Evolutionary conservation across 1,140 invertebrate genomes (phyloP).

Genomic region (Tigriopus japonicus): DNA sequence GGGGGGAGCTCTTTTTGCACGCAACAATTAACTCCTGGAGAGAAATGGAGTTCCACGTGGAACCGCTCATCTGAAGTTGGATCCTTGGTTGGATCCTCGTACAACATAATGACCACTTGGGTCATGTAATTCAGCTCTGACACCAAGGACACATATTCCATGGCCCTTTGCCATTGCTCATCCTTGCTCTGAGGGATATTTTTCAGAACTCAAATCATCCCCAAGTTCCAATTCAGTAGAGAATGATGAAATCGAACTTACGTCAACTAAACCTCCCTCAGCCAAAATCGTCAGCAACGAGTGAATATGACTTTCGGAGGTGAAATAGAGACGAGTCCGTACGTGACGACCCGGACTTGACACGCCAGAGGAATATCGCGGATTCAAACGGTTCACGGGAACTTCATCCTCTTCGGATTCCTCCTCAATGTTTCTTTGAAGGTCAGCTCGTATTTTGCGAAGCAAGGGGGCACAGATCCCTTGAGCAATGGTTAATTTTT

Average conservation of each 20-base stretch:
- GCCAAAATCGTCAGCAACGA: constrained; percentile 86
- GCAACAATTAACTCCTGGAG: constrained; percentile 87
- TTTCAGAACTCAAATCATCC: neutral
- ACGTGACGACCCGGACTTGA: constrained; percentile 94
- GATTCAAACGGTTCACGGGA: constrained; percentile 51
- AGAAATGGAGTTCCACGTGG: constrained; percentile 93
- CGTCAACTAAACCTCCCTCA: constrained; percentile 77
- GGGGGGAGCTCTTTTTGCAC: constrained; percentile 82
- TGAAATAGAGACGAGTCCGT: constrained; percentile 90
- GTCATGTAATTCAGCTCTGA: constrained; percentile 99
- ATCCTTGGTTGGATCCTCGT: constrained; percentile 94
- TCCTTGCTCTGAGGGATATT: constrained; percentile 49
- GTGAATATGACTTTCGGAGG: constrained; percentile 97
- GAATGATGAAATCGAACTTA: too few species aligned
- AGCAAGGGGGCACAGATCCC: constrained; percentile 91
- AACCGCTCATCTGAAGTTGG: constrained; percentile 60
- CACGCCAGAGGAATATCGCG: constrained; percentile 87
- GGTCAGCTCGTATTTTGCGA: constrained; percentile 85
- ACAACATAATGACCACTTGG: constrained; percentile 83
- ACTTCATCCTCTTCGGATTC: constrained; percentile 68
- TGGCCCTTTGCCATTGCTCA: constrained; percentile 92
- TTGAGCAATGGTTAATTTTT: constrained; percentile 91
- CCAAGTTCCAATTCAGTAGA: neutral
- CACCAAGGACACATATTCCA: constrained; percentile 94
- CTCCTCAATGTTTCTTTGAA: constrained; percentile 79